Evolutionary conservation across 2,888 invertebrate genomes (phyloP).

Genomic region (Neoaliturus tenellus): DNA sequence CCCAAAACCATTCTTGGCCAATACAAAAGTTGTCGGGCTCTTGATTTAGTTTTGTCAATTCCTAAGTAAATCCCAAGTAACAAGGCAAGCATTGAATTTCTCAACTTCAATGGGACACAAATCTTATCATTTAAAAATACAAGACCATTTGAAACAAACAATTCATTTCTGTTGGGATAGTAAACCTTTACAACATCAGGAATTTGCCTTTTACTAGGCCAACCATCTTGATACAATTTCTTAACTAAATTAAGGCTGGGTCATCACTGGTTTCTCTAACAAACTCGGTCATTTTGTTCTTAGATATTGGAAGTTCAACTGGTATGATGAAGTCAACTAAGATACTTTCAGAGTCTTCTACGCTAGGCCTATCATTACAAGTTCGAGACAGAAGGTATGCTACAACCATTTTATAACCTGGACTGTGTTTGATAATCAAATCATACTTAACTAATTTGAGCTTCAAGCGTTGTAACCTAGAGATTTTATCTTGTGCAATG

Average conservation of each 20-base stretch:
- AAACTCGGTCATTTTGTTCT: slow-evolving; percentile 58
- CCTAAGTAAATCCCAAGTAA: slow-evolving; percentile 65
- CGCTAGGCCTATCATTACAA: slow-evolving; percentile 53
- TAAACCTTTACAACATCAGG: slow-evolving; percentile 54
- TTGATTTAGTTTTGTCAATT: slow-evolving; percentile 64
- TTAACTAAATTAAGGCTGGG: slow-evolving; percentile 56
- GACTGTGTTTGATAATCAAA: slow-evolving; percentile 62
- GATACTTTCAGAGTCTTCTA: no score
- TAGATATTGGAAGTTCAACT: slow-evolving; percentile 62
- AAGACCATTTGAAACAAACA: slow-evolving; percentile 56
- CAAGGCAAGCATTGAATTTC: slow-evolving; percentile 46
- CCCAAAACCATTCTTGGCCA: slow-evolving; percentile 63
- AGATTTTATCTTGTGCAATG: slow-evolving; percentile 9
- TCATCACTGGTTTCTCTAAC: slow-evolving; percentile 60
- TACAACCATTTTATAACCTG: slow-evolving; percentile 66
- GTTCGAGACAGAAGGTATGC: slow-evolving; percentile 64
- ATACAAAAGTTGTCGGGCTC: slow-evolving; percentile 64
- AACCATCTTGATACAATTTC: slow-evolving; percentile 43
- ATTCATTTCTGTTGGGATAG: slow-evolving; percentile 60
- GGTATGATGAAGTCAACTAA: slow-evolving; percentile 58
- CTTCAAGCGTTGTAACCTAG: not conserved
- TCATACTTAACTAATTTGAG: slow-evolving; percentile 55
- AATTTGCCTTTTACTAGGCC: no score
- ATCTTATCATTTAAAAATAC: slow-evolving; percentile 53
- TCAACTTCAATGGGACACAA: slow-evolving; percentile 42